phyloP scores from a whole-genome alignment of 1,140 invertebrate species.

The Megalopta genalis region DNA sequence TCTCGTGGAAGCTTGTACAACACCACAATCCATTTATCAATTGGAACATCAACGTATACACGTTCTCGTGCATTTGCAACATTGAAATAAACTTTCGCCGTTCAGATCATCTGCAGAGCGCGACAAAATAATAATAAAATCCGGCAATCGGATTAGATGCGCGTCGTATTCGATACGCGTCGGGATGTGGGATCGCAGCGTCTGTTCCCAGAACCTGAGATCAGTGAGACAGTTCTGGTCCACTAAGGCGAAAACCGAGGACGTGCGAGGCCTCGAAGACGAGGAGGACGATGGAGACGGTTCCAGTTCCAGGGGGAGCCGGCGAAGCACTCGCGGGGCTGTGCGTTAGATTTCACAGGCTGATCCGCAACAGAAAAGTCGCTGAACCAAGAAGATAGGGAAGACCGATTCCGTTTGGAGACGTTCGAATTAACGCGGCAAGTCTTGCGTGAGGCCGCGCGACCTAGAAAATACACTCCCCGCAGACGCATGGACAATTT shows the following conservation, averaged over 20 bases:
- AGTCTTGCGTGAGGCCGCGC: conserved; percentile 54
- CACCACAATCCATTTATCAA: too few species aligned
- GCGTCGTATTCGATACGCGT: not conserved
- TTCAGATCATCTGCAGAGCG: too few species aligned
- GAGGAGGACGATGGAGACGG: not conserved
- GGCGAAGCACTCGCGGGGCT: conserved; percentile 51
- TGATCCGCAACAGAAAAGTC: conserved; percentile 58
- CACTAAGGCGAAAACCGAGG: conserved; percentile 51
- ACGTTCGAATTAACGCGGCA: conserved; percentile 56
- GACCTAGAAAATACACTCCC: conserved; percentile 37
- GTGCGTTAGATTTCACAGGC: conserved; percentile 72
- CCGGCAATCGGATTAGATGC: not conserved
- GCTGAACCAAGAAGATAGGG: conserved; percentile 58
- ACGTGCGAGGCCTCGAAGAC: conserved; percentile 16
- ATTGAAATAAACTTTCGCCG: too few species aligned
- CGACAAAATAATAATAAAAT: too few species aligned
- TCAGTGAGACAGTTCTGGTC: conserved; percentile 72
- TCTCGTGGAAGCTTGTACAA: too few species aligned
- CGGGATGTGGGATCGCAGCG: not conserved
- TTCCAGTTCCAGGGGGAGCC: conserved; percentile 30
- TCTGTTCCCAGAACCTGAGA: conserved; percentile 66
- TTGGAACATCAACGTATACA: too few species aligned
- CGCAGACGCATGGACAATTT: not conserved
- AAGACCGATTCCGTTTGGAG: conserved; percentile 39
- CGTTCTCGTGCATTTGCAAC: too few species aligned